Conservation (phyloP, 2,888 invertebrate genomes). For the Unio delphinus region DNA sequence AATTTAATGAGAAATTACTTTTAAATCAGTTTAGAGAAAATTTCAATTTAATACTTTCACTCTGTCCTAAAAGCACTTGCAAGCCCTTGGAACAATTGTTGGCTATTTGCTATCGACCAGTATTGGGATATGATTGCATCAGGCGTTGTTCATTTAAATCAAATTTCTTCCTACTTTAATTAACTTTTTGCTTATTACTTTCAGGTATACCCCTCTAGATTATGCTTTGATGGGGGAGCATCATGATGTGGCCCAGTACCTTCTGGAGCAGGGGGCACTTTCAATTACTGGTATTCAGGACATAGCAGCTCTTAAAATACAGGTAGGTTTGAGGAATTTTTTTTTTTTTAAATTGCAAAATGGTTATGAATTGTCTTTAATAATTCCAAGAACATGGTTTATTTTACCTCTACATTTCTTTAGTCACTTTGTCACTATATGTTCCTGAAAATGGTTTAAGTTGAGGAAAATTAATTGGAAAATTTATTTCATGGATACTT, state of each 20-base stretch:
- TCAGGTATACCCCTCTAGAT: conserved; percentile 70
- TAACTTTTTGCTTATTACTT: not conserved
- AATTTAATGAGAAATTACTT: too few relatives aligned
- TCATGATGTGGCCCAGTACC: conserved; percentile 69
- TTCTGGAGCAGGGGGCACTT: conserved; percentile 70
- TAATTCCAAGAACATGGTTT: too few relatives aligned
- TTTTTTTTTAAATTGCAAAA: too few relatives aligned
- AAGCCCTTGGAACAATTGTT: not conserved
- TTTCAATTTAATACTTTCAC: too few relatives aligned
- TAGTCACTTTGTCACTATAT: too few relatives aligned
- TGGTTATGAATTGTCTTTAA: too few relatives aligned
- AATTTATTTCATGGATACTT: too few relatives aligned
- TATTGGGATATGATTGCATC: not conserved
- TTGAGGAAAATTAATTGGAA: too few relatives aligned
- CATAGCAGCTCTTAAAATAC: conserved; percentile 70
- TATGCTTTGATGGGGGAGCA: conserved; percentile 71
- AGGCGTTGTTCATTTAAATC: not conserved
- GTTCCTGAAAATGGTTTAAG: too few relatives aligned
- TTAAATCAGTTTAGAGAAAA: too few relatives aligned
- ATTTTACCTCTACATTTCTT: too few relatives aligned
- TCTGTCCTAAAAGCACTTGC: too few relatives aligned
- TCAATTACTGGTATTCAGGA: conserved; percentile 71
- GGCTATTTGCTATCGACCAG: not conserved
- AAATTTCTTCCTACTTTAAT: not conserved
- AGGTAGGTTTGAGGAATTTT: conserved; percentile 41